A percentile compares a stretch with the other conserved stretches of the same genome.
Conservation (phyloP, 2,888 invertebrate genomes). For the Iphiclides podalirius region DNA sequence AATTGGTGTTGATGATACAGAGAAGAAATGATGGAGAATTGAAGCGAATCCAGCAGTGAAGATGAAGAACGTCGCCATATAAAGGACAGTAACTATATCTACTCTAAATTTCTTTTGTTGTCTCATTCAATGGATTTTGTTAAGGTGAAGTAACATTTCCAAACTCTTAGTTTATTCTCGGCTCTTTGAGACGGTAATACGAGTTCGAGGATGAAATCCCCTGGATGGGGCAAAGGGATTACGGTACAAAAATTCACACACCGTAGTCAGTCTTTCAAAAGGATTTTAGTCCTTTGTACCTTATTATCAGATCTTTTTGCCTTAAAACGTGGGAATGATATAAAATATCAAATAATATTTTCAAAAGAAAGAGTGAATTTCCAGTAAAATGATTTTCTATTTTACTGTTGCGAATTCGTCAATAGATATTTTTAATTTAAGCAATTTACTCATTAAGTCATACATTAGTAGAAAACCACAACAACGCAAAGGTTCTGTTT, state of each 20-base stretch:
- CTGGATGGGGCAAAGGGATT: conserved; percentile 56
- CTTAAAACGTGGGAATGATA: background rate
- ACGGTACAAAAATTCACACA: conserved; percentile 50
- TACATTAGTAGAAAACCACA: no score
- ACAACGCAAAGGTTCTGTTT: no score
- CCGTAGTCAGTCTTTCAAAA: conserved; percentile 49
- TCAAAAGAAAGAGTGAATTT: background rate
- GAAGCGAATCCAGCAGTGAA: no score
- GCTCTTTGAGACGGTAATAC: conserved; percentile 57
- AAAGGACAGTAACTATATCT: conserved; percentile 19
- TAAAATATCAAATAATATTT: background rate
- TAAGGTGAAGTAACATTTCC: conserved; percentile 32
- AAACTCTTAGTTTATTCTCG: conserved; percentile 28
- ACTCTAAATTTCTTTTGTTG: background rate
- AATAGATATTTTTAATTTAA: no score
- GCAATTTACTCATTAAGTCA: no score
- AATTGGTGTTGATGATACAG: no score
- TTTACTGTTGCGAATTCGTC: no score
- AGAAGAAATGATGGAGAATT: no score
- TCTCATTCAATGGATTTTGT: background rate
- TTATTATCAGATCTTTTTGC: conserved; percentile 18
- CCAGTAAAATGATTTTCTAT: no score
- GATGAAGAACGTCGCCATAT: no score
- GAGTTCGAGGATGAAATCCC: conserved; percentile 48
- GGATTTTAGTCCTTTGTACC: conserved; percentile 53